Evolutionary conservation across 2,888 invertebrate species (phyloP).

Genomic region (Quadroppia sp.): DNA sequence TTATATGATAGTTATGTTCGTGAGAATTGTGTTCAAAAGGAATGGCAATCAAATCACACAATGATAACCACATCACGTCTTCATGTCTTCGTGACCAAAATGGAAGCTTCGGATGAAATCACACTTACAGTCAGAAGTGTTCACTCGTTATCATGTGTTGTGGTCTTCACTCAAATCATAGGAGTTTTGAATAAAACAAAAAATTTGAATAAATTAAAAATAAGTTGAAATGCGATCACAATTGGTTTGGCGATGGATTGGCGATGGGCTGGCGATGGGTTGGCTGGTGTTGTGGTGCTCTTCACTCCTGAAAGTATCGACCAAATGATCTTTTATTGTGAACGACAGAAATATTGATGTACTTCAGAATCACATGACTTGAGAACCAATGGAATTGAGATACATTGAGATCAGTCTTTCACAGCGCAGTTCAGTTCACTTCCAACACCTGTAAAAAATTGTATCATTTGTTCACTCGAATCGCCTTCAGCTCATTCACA

Average conservation of each 20-base stretch:
- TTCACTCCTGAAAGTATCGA: conserved; percentile 22
- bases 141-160: too few relatives aligned
- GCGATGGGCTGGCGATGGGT: background rate
- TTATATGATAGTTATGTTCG: background rate
- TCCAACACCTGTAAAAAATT: conserved; percentile 21
- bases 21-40: background rate
- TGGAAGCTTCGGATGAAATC: background rate
- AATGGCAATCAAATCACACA: conserved; percentile 5
- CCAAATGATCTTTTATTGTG: conserved; percentile 23
- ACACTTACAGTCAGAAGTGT: conserved; percentile 4
- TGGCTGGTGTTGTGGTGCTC: conserved; percentile 17
- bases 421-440: conserved; percentile 4
- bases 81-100: conserved; percentile 2
- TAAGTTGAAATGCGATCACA: background rate
- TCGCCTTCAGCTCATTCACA: background rate
- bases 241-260: too few relatives aligned
- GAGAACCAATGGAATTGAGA: conserved; percentile 24
- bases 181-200: too few relatives aligned
- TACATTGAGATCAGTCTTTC: background rate
- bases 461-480: background rate
- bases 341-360: conserved; percentile 26
- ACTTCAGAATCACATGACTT: conserved; percentile 21
- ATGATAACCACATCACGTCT: conserved; percentile 28
- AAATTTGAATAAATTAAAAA: too few relatives aligned
- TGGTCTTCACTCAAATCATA: too few relatives aligned